Percentiles rank a stretch among this genome's conserved stretches.
Evolutionary conservation across 2,797 vertebrate species (phyloP).

Genomic region (Danionella dracula): DNA sequence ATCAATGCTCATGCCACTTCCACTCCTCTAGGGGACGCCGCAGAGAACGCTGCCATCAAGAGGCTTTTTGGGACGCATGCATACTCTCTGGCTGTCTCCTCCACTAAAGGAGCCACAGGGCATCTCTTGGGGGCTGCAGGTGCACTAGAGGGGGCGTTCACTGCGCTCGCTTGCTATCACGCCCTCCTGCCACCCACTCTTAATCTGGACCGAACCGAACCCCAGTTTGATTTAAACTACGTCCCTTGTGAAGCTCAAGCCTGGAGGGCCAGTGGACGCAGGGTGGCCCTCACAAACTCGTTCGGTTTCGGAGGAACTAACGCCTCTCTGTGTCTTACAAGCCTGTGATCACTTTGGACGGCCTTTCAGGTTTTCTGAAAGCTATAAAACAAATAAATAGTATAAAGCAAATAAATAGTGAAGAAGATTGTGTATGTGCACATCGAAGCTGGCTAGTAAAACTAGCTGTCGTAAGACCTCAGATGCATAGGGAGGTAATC

Average conservation of each 20-base stretch:
- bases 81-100: slow-evolving; percentile 75
- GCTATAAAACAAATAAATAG: too few relatives aligned
- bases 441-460: too few relatives aligned
- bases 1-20: slow-evolving; percentile 95
- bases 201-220: slow-evolving; percentile 84
- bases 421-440: too few relatives aligned
- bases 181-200: slow-evolving; percentile 84
- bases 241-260: slow-evolving; percentile 79
- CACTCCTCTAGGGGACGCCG: slow-evolving; percentile 89
- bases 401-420: too few relatives aligned
- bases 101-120: slow-evolving; percentile 93
- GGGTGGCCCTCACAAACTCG: slow-evolving; percentile 87
- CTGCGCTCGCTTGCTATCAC: slow-evolving; percentile 84
- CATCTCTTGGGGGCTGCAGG: slow-evolving; percentile 92
- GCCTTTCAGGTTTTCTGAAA: too few relatives aligned
- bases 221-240: slow-evolving; percentile 89
- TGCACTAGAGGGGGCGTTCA: slow-evolving; percentile 87
- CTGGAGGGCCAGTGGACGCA: slow-evolving; percentile 70
- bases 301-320: slow-evolving; percentile 98
- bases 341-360: slow-evolving; percentile 31
- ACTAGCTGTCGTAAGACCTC: too few relatives aligned
- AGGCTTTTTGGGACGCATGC: slow-evolving; percentile 76
- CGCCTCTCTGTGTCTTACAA: slow-evolving; percentile 83
- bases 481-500: too few relatives aligned
- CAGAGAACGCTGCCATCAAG: slow-evolving; percentile 89